Base-by-base conservation (phyloP, 2,113 vertebrate species). In the Ammodytes marinus region DNA sequence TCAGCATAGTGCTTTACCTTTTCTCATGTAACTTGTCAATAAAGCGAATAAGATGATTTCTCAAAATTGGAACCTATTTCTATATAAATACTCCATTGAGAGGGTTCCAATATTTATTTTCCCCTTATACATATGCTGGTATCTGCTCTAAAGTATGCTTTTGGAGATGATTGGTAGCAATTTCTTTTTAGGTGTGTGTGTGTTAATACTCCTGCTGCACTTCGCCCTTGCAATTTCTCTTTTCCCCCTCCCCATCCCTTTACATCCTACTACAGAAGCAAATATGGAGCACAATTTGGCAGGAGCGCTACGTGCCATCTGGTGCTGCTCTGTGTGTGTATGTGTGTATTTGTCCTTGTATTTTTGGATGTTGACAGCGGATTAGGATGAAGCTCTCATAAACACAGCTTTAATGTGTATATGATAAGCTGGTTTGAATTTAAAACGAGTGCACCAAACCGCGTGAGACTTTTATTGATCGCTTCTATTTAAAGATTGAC, bases 261-360 rank as follows among this genome's bases (percentile, higher is more conserved):
- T 57, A 82, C 66, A 54, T 84, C 83, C 76, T 59, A 55, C 66
- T 71, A 59, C 73, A 74, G 70, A 87, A 81, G 58, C 74, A 37
- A 87, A 77, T 82, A 64, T 4, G 52, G 91, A 65, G 65, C 74
- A 77, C 70, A 66, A 37, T 82, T 90, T 92, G 85, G 90, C 88
- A 58, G 35, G 19, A 64, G 19, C 52, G 54, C 42, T 49, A 14
- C 45, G 9, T 72, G 54, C 91, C 90, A 92, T 92, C 91, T 94
- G 93, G 79, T 87, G 74, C 60, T 66, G 39, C 76, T 81, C 46
- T 83, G 49, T 64, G 55, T 74, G 66, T 60, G 53, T 69, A 55
- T 77, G 58, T 49, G 72, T 82, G 45, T 58, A 69, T 77, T 64
- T 66, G 74, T 69, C 59, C 64, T 79, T 80, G 84, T 40, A 74